Evolutionary conservation across 2,797 vertebrate species (phyloP).

Genomic region (Lacerta viridis): DNA sequence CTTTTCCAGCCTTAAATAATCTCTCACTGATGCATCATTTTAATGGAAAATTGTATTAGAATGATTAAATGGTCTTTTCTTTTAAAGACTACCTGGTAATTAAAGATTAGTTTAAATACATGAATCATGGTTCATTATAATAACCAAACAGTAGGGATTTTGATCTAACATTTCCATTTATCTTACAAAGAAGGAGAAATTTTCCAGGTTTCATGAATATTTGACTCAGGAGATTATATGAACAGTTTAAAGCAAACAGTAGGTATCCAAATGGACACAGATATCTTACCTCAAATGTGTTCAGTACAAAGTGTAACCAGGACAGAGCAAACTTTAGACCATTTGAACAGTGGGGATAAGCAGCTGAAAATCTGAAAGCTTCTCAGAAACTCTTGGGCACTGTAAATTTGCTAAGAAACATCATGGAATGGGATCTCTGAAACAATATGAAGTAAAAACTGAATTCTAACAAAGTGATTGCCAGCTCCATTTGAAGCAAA

Average conservation of each 20-base stretch:
- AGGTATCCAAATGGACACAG: conserved; percentile 21
- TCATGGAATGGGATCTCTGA: background rate
- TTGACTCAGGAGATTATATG: conserved; percentile 42
- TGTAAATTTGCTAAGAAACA: background rate
- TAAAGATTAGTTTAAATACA: conserved; percentile 45
- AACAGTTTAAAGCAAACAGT: conserved; percentile 31
- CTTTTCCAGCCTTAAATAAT: background rate
- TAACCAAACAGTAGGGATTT: conserved; percentile 30
- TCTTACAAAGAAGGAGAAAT: conserved; percentile 35
- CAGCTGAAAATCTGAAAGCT: conserved; percentile 25
- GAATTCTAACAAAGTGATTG: background rate
- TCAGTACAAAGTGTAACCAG: background rate
- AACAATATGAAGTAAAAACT: background rate
- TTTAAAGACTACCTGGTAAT: conserved; percentile 35
- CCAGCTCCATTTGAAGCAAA: background rate
- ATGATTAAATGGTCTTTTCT: conserved; percentile 17
- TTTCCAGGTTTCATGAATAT: conserved; percentile 44
- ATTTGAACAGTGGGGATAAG: conserved; percentile 18
- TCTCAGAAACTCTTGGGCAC: conserved; percentile 28
- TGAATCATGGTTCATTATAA: conserved; percentile 26
- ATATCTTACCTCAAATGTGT: conserved; percentile 46
- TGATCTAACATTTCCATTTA: conserved; percentile 5
- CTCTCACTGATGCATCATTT: background rate
- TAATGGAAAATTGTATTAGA: conserved; percentile 22
- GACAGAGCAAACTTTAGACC: conserved; percentile 24